These are phyloP conservation scores for Tipula lateralis DNA, from an alignment of 2,888 invertebrate species.

Conservation along the genomic window DNA sequence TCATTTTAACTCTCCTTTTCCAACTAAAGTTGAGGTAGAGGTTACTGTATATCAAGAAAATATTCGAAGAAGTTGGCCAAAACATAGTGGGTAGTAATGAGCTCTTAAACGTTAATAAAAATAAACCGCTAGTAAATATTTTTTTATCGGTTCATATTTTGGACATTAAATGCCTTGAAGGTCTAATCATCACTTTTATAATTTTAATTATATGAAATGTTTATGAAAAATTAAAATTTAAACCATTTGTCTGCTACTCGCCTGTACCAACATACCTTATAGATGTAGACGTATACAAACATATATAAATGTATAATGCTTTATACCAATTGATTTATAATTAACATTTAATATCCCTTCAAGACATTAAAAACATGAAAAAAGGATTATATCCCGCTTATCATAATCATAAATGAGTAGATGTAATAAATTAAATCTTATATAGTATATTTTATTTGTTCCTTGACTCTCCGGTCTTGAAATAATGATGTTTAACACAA, in stretches of 20 bases:
- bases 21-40: too few relatives aligned
- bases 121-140: neutral
- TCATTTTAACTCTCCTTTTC: too few relatives aligned
- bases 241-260: neutral
- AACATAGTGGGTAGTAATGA: too few relatives aligned
- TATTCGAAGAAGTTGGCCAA: too few relatives aligned
- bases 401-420: neutral
- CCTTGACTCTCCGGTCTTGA: neutral
- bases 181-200: neutral
- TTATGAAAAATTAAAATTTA: neutral
- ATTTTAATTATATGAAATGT: neutral
- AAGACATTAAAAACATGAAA: neutral
- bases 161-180: neutral
- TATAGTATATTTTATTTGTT: neutral
- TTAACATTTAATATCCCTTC: neutral
- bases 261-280: neutral
- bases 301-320: neutral
- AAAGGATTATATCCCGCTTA: neutral
- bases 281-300: neutral
- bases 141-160: neutral
- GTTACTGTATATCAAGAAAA: too few relatives aligned
- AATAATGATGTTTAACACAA: neutral
- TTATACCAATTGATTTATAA: slow-evolving; percentile 16
- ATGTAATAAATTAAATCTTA: neutral
- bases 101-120: neutral